Conservation (phyloP, 2,113 vertebrate genomes). For the Lucifuga dentata region DNA sequence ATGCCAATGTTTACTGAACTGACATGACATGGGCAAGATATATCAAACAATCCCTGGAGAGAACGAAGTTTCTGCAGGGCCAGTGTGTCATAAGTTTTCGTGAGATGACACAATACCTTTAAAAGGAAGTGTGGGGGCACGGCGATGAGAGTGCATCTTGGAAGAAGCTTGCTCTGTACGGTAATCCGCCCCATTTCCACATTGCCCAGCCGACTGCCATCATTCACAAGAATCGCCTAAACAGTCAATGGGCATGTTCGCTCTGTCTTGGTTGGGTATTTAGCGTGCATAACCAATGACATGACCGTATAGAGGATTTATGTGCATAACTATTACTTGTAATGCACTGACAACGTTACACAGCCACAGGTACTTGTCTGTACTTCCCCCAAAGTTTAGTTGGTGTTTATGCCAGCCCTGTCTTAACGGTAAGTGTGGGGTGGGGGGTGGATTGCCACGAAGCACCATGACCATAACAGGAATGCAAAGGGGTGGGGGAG, state of each 20-base stretch:
- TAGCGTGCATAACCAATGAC: background rate
- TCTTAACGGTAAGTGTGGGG: slow-evolving; percentile 25
- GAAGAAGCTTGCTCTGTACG: background rate
- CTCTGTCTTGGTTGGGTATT: background rate
- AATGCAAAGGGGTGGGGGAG: slow-evolving; percentile 40
- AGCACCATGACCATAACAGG: slow-evolving; percentile 43
- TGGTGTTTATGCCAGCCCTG: slow-evolving; percentile 6
- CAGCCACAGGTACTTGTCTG: slow-evolving; percentile 15
- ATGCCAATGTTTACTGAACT: background rate
- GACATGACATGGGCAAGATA: background rate
- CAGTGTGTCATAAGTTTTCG: background rate
- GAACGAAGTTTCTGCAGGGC: background rate
- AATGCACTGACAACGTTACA: slow-evolving; percentile 17
- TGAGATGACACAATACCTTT: slow-evolving; percentile 11
- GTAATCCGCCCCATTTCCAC: slow-evolving; percentile 16
- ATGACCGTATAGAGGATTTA: background rate
- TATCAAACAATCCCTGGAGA: background rate
- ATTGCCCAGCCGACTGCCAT: slow-evolving; percentile 5
- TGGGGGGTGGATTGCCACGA: slow-evolving; percentile 3
- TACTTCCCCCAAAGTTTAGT: slow-evolving; percentile 16
- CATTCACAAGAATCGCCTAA: slow-evolving; percentile 15
- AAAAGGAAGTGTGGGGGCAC: slow-evolving; percentile 31
- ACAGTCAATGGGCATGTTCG: background rate
- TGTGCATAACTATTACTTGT: background rate
- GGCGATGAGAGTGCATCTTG: background rate